Conservation (phyloP, 2,888 invertebrate species). For the Bombylius major region DNA sequence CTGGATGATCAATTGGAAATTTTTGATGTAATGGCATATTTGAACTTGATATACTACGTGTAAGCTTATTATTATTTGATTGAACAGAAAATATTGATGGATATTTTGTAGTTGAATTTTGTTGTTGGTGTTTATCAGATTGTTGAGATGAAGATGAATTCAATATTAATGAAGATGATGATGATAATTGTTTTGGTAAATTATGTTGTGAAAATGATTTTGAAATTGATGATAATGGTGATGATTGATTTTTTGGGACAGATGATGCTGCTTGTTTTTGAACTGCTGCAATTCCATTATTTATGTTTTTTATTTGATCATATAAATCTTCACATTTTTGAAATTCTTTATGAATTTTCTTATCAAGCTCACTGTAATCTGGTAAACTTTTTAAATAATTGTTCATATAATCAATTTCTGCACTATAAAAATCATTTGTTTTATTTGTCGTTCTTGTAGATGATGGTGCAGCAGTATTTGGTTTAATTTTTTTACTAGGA, state of each 20-base stretch:
- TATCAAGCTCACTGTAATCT: conserved; percentile 35
- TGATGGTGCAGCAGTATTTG: too few relatives aligned
- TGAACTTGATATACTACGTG: conserved; percentile 34
- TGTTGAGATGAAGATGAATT: neutral
- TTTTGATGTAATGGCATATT: conserved; percentile 22
- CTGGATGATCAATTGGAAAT: conserved; percentile 14
- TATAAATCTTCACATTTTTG: conserved; percentile 36
- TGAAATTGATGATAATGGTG: conserved; percentile 14
- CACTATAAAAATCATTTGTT: conserved; percentile 30
- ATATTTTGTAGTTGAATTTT: conserved; percentile 15
- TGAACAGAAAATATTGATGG: conserved; percentile 28
- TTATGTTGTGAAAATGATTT: conserved; percentile 32
- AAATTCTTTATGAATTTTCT: conserved; percentile 34
- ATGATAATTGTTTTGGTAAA: neutral
- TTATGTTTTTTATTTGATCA: conserved; percentile 28
- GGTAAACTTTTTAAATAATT: conserved; percentile 37
- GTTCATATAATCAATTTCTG: conserved; percentile 38
- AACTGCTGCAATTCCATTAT: conserved; percentile 10
- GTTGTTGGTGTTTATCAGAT: neutral
- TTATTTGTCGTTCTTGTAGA: neutral
- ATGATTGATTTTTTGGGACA: conserved; percentile 11
- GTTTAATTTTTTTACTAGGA: too few relatives aligned
- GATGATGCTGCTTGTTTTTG: neutral
- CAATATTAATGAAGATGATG: neutral
- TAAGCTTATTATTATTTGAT: conserved; percentile 19